Percentiles rank a stretch among this genome's conserved stretches.
phyloP scores from a whole-genome alignment of 2,888 invertebrate species.

The Leptinotarsa peninsularis region DNA sequence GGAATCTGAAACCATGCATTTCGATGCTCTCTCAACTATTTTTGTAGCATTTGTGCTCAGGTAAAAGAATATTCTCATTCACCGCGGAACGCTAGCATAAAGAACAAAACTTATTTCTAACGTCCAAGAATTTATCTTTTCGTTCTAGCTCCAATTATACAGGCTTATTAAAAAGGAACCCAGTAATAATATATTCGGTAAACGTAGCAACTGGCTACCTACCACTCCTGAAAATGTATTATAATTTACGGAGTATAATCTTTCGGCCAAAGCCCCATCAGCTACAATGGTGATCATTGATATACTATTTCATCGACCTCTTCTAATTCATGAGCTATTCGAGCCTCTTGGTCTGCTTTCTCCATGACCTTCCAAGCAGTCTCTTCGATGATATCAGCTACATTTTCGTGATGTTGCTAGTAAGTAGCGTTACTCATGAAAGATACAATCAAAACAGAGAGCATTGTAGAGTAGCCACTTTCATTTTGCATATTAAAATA shows the following conservation, averaged over 20 bases:
- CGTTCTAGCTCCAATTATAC: conserved; percentile 37
- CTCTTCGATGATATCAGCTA: not conserved
- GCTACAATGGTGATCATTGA: conserved; percentile 40
- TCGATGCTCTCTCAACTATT: conserved; percentile 37
- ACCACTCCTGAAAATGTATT: conserved; percentile 34
- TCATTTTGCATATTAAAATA: not conserved
- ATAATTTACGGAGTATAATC: conserved; percentile 38
- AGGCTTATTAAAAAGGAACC: not conserved
- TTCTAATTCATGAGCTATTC: not conserved
- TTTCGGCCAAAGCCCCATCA: conserved; percentile 43
- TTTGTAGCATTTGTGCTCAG: conserved; percentile 45
- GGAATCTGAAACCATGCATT: conserved; percentile 41
- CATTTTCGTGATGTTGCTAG: not conserved
- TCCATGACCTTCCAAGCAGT: not conserved
- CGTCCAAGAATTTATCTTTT: conserved; percentile 41
- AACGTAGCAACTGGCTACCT: conserved; percentile 13
- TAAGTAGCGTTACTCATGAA: not conserved
- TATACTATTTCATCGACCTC: conserved; percentile 21
- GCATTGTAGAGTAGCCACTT: not conserved
- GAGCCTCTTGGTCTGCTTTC: not conserved
- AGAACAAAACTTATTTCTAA: conserved; percentile 44
- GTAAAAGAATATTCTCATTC: conserved; percentile 14
- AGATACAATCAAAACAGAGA: not conserved
- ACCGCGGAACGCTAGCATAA: conserved; percentile 30
- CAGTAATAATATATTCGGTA: not conserved